Evolutionary conservation across 2,888 invertebrate genomes (phyloP).

Genomic region (Atrina japonica): DNA sequence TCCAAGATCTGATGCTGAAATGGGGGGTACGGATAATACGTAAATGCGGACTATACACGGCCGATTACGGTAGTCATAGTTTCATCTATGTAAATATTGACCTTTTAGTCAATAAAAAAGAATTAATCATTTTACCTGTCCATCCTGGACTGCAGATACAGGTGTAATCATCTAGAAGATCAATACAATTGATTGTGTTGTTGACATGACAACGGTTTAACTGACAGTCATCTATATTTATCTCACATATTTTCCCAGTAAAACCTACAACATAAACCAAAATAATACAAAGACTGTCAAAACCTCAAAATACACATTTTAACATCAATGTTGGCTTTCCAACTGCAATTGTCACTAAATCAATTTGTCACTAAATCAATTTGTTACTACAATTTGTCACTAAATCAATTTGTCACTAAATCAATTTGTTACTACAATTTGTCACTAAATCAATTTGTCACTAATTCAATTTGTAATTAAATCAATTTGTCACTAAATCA

Average conservation of each 20-base stretch:
- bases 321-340: neutral
- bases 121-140: constrained; percentile 40
- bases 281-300: neutral
- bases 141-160: constrained; percentile 60
- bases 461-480: no score
- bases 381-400: no score
- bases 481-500: no score
- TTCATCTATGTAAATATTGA: neutral
- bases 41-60: no score
- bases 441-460: no score
- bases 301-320: neutral
- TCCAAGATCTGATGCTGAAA: no score
- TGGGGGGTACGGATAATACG: no score
- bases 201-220: constrained; percentile 56
- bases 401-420: no score
- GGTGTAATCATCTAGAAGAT: constrained; percentile 45
- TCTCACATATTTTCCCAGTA: constrained; percentile 62
- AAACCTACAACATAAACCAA: constrained; percentile 42
- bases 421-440: no score
- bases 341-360: no score
- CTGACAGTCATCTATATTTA: constrained; percentile 58
- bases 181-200: constrained; percentile 57
- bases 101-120: neutral
- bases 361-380: no score
- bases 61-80: no score